phyloP scores from a whole-genome alignment of 1,140 invertebrate genomes.

The Frieseomelitta varia region DNA sequence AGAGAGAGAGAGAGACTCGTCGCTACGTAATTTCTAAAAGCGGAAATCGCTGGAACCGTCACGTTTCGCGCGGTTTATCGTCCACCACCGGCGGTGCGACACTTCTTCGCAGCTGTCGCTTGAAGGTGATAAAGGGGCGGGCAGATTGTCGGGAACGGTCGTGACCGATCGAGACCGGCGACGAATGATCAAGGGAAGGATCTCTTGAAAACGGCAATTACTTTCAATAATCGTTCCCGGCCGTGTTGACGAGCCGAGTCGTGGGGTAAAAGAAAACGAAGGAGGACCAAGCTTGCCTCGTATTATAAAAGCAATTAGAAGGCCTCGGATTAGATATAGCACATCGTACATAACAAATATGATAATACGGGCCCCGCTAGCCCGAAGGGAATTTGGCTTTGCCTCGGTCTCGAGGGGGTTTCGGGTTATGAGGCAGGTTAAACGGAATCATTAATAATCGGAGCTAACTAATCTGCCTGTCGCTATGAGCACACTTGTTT shows the following conservation, averaged over 20 bases:
- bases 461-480: constrained; percentile 82
- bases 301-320: constrained; percentile 83
- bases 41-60: constrained; percentile 18
- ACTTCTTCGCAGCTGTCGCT: constrained; percentile 1
- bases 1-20: too few relatives aligned
- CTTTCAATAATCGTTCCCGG: not conserved
- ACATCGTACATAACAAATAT: constrained; percentile 82
- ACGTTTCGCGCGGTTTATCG: constrained; percentile 28
- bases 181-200: not conserved
- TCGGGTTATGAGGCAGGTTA: constrained; percentile 77
- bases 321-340: constrained; percentile 80
- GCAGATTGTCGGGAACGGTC: constrained; percentile 1
- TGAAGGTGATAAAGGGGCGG: constrained; percentile 12
- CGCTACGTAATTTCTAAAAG: constrained; percentile 32
- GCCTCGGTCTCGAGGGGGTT: constrained; percentile 51
- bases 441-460: constrained; percentile 83
- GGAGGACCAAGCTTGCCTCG: too few relatives aligned
- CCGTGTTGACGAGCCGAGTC: too few relatives aligned
- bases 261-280: too few relatives aligned
- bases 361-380: constrained; percentile 76
- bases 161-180: not conserved
- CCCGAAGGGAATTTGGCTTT: constrained; percentile 76
- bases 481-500: constrained; percentile 81
- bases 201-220: constrained; percentile 11
- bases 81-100: not conserved